Conservation (phyloP, 2,888 invertebrate genomes). For the Volucella bombylans region DNA sequence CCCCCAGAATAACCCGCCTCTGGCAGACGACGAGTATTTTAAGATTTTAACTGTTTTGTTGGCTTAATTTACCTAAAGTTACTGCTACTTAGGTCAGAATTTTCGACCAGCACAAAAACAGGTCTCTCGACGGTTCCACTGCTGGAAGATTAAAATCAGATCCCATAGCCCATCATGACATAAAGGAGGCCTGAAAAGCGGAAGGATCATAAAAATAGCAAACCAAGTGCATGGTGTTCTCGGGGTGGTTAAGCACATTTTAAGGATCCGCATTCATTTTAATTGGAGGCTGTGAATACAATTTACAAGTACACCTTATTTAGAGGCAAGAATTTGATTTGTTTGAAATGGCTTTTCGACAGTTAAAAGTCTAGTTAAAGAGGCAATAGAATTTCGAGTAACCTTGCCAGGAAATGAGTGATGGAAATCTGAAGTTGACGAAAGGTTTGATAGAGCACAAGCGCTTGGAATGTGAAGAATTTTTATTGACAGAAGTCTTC, state of each 20-base stretch:
- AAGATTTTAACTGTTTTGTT: constrained; percentile 53
- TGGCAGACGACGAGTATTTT: not conserved
- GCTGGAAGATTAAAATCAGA: constrained; percentile 34
- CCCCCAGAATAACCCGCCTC: not conserved
- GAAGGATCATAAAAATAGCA: constrained; percentile 56
- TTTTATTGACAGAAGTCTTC: too few relatives aligned
- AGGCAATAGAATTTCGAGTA: too few relatives aligned
- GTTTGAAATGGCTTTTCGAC: constrained; percentile 6
- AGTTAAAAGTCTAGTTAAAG: too few relatives aligned
- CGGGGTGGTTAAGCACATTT: constrained; percentile 26
- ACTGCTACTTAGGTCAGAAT: constrained; percentile 59
- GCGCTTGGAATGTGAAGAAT: too few relatives aligned
- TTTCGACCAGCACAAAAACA: constrained; percentile 12
- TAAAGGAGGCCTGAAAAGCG: constrained; percentile 41
- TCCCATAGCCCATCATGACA: constrained; percentile 28
- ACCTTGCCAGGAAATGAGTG: too few relatives aligned
- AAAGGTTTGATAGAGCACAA: too few relatives aligned
- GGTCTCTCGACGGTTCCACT: constrained; percentile 23
- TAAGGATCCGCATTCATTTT: constrained; percentile 63
- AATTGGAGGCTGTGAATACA: constrained; percentile 65
- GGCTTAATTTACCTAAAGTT: constrained; percentile 60
- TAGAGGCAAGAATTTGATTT: constrained; percentile 43
- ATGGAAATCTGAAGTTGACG: too few relatives aligned
- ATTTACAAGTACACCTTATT: constrained; percentile 38
- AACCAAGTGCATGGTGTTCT: constrained; percentile 34